These are phyloP conservation scores for Astreopora myriophthalma DNA, from an alignment of 64 coral and sea anemone species.

Conservation along the genomic window DNA sequence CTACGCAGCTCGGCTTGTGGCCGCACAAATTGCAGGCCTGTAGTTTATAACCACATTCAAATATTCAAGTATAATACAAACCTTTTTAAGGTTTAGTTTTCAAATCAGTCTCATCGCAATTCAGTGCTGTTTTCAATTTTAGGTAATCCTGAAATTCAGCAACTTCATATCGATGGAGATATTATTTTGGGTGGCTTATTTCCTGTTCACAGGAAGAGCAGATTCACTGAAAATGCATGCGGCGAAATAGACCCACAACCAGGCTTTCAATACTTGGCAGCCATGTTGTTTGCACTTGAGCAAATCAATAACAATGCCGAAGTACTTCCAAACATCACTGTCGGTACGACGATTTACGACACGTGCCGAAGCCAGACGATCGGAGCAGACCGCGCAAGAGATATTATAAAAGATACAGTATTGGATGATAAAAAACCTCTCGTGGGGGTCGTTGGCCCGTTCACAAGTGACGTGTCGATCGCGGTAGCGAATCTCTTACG, in stretches of 20 bases:
- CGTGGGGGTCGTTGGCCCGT: conserved; percentile 79
- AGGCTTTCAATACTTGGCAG: conserved; percentile 86
- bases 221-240: conserved; percentile 76
- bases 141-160: not conserved
- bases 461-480: conserved; percentile 82
- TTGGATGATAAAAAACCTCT: conserved; percentile 41
- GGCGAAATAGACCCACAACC: conserved; percentile 77
- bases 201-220: conserved; percentile 79
- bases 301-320: conserved; percentile 83
- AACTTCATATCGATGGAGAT: conserved; percentile 53
- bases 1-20: too few species aligned
- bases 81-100: too few species aligned
- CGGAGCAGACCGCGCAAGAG: conserved; percentile 83
- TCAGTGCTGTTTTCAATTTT: not conserved
- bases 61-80: too few species aligned
- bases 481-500: conserved; percentile 83
- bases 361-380: conserved; percentile 91
- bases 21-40: too few species aligned
- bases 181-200: conserved; percentile 78
- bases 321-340: conserved; percentile 78
- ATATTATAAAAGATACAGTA: conserved; percentile 85
- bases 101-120: too few species aligned
- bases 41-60: too few species aligned
- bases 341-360: conserved; percentile 90
- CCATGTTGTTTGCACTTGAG: conserved; percentile 90